A percentile compares a stretch with the other conserved stretches of the same genome.
phyloP scores from a whole-genome alignment of 2,888 invertebrate species.

The Sycophila texana region DNA sequence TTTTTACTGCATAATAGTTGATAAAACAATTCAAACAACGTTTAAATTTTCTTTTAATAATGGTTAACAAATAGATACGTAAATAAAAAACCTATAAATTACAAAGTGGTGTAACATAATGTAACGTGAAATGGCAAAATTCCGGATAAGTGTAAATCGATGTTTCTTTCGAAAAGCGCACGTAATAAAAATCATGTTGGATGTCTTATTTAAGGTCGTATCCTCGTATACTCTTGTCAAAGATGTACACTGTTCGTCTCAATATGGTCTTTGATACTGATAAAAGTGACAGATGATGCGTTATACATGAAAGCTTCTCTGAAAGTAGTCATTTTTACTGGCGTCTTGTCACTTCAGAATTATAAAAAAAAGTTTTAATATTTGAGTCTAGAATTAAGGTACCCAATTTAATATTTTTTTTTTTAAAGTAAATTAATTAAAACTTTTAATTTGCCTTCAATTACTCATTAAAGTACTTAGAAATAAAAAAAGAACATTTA shows the following conservation, averaged over 20 bases:
- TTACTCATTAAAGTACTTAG: neutral
- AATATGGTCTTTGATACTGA: neutral
- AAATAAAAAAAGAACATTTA: neutral
- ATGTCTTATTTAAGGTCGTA: conserved; percentile 10
- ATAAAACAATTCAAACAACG: too few relatives aligned
- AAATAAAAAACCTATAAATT: too few relatives aligned
- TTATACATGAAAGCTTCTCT: neutral
- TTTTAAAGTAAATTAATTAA: too few relatives aligned
- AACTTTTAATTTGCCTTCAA: too few relatives aligned
- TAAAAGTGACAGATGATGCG: conserved; percentile 4
- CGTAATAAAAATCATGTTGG: neutral
- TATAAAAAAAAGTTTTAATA: too few relatives aligned
- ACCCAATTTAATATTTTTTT: neutral
- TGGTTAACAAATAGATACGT: too few relatives aligned
- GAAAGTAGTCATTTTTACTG: neutral
- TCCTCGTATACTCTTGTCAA: neutral
- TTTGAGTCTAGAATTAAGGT: too few relatives aligned
- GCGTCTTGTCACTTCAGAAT: too few relatives aligned
- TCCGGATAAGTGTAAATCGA: neutral
- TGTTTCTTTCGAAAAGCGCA: neutral
- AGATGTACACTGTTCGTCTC: neutral
- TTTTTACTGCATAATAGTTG: too few relatives aligned
- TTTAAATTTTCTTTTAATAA: too few relatives aligned
- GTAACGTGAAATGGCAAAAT: neutral
- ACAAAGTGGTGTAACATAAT: neutral